phyloP scores from a whole-genome alignment of 1,140 invertebrate species.

The Tyrophagus putrescentiae region DNA sequence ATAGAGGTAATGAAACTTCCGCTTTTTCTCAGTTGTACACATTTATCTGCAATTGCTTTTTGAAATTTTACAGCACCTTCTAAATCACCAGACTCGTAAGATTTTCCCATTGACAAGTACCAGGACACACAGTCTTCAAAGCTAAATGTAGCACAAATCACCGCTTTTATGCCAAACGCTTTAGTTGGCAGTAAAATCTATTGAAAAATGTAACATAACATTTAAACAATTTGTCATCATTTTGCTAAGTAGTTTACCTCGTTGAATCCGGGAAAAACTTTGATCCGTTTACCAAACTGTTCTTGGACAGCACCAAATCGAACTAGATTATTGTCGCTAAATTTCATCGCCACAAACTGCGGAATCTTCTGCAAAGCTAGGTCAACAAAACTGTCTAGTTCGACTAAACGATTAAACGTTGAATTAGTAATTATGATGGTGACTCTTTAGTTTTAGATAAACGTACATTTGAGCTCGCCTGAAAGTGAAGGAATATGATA shows the following conservation, averaged over 20 bases:
- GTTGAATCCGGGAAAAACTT: constrained; percentile 32
- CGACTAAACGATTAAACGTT: constrained; percentile 40
- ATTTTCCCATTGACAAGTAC: not conserved
- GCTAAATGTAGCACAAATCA: constrained; percentile 13
- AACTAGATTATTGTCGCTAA: constrained; percentile 28
- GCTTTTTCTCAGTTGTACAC: not conserved
- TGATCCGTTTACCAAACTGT: constrained; percentile 26
- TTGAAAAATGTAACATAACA: too few species aligned
- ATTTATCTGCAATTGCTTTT: not conserved
- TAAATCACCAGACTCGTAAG: not conserved
- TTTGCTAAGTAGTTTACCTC: too few species aligned
- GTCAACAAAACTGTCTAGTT: constrained; percentile 47
- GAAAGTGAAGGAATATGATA: constrained; percentile 60
- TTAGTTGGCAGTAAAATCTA: not conserved
- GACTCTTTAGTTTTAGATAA: not conserved
- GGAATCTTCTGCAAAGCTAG: constrained; percentile 12
- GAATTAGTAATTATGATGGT: not conserved
- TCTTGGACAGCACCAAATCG: constrained; percentile 28
- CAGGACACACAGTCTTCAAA: not conserved
- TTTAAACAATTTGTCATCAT: too few species aligned
- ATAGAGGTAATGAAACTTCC: constrained; percentile 16
- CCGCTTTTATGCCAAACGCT: not conserved
- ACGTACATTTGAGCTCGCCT: constrained; percentile 47
- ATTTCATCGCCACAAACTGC: constrained; percentile 15
- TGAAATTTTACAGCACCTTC: not conserved